phyloP scores from a whole-genome alignment of 2,797 vertebrate genomes.

The Spondyliosoma cantharus region DNA sequence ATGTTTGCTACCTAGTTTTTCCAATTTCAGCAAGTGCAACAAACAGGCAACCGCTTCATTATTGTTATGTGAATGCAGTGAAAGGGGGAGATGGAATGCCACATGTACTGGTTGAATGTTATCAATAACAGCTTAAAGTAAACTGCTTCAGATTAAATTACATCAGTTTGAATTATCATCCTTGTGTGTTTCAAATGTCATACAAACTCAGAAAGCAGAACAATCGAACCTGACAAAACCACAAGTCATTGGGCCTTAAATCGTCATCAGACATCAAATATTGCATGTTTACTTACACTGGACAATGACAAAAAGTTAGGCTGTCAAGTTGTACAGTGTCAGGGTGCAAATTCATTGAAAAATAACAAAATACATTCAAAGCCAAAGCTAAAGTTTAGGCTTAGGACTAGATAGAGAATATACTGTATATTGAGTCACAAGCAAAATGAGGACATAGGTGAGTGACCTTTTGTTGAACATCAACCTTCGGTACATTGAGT shows the following conservation, averaged over 20 bases:
- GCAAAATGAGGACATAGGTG: neutral
- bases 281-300: neutral
- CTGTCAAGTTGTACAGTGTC: neutral
- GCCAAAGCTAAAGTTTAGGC: neutral
- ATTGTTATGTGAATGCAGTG: too few species aligned
- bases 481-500: conserved; percentile 5
- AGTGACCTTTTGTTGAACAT: conserved; percentile 2
- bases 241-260: neutral
- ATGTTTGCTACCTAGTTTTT: too few species aligned
- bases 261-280: neutral
- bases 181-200: too few species aligned
- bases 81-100: too few species aligned
- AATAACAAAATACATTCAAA: neutral
- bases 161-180: neutral
- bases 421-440: neutral
- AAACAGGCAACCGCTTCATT: too few species aligned
- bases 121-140: too few species aligned
- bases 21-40: too few species aligned
- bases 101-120: too few species aligned
- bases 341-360: neutral
- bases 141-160: too few species aligned
- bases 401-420: neutral
- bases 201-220: too few species aligned
- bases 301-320: neutral
- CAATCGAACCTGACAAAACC: too few species aligned